These are phyloP conservation scores for Bovichtus diacanthus DNA, from an alignment of 2,797 vertebrate genomes.

Conservation along the genomic window DNA sequence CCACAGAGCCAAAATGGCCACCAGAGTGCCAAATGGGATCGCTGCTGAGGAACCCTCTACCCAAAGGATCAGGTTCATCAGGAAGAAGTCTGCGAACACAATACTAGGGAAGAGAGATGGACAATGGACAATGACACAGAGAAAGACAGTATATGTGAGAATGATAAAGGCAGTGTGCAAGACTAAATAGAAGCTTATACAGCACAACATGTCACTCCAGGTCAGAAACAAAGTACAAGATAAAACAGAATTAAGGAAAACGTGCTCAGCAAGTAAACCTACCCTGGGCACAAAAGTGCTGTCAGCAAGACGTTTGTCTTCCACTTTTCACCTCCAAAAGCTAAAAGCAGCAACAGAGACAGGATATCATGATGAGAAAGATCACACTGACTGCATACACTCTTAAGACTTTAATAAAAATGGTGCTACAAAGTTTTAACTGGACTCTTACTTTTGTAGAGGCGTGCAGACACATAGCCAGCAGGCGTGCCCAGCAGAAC, in stretches of 20 bases:
- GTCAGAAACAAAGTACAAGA: background rate
- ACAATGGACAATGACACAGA: constrained; percentile 4
- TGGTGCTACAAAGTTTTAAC: background rate
- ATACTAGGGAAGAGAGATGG: constrained; percentile 80
- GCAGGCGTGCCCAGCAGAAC: constrained; percentile 92
- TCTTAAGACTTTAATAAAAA: rapidly evolving
- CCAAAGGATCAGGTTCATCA: constrained; percentile 96
- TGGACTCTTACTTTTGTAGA: constrained; percentile 91
- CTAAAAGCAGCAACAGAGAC: constrained; percentile 75
- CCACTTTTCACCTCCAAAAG: constrained; percentile 94
- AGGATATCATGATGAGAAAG: background rate
- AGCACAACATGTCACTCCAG: background rate
- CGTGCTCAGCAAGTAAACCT: constrained; percentile 50
- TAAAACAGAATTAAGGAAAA: background rate
- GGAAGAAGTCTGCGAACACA: constrained; percentile 93
- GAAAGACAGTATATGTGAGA: background rate
- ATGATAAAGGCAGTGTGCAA: background rate
- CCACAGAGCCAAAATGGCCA: constrained; percentile 92
- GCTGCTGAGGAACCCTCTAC: constrained; percentile 92
- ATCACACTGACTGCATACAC: background rate
- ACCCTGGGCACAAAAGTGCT: constrained; percentile 92
- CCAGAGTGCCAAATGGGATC: constrained; percentile 91
- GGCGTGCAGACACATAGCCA: constrained; percentile 91
- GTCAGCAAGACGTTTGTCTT: constrained; percentile 93
- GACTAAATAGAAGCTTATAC: background rate